Percentiles rank a stretch among this genome's conserved stretches.
phyloP scores from a whole-genome alignment of 2,888 invertebrate genomes.

The Coelogynopora nodosa region DNA sequence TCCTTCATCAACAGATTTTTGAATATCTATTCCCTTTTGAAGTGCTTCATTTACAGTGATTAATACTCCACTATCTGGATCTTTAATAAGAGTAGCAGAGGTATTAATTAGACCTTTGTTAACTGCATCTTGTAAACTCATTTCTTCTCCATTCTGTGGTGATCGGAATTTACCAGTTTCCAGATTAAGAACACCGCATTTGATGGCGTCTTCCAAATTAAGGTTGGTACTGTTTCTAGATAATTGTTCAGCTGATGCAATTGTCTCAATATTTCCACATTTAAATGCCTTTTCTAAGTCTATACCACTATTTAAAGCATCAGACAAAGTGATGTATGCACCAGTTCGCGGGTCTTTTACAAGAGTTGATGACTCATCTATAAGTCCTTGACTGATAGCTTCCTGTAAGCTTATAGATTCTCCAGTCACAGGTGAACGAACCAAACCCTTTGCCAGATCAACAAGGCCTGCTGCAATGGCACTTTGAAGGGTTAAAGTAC shows the following conservation, averaged over 20 bases:
- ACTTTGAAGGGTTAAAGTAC: neutral
- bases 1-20: neutral
- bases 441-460: neutral
- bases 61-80: neutral
- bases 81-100: neutral
- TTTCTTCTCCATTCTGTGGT: neutral
- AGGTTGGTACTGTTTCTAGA: neutral
- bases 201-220: neutral
- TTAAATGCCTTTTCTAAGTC: neutral
- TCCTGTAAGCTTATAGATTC: slow-evolving; percentile 76
- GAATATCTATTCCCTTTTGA: neutral
- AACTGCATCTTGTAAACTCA: neutral
- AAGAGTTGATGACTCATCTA: neutral
- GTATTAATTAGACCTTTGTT: neutral
- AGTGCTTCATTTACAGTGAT: neutral
- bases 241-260: neutral
- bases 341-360: neutral
- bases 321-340: neutral
- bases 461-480: neutral
- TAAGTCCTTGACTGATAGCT: slow-evolving; percentile 66
- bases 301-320: neutral
- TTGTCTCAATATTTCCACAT: neutral
- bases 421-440: slow-evolving; percentile 73
- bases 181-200: neutral
- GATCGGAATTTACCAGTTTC: neutral